Evolutionary conservation across 2,113 vertebrate species (phyloP).

Genomic region (Chionodraco myersi): DNA sequence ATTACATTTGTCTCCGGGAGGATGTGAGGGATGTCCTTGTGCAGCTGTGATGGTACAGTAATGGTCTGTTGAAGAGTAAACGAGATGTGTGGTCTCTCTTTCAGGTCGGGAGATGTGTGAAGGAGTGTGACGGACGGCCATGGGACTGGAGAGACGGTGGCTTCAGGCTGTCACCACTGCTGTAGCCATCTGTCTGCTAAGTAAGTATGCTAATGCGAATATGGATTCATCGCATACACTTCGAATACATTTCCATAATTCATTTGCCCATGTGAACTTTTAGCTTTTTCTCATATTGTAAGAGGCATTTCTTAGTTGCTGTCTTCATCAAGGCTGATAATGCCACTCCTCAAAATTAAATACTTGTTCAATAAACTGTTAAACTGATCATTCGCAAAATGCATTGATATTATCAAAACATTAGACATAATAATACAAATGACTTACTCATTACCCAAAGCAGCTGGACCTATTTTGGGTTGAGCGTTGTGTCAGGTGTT

Average conservation of each 20-base stretch:
- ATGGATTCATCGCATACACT: slow-evolving; percentile 39
- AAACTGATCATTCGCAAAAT: not conserved
- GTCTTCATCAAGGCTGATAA: not conserved
- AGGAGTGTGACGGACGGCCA: slow-evolving; percentile 82
- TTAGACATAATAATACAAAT: not conserved
- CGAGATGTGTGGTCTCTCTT: slow-evolving; percentile 54
- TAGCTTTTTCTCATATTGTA: not conserved
- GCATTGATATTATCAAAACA: not conserved
- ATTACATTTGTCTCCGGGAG: slow-evolving; percentile 58
- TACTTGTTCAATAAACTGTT: not conserved
- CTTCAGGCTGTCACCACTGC: slow-evolving; percentile 77
- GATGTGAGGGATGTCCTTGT: slow-evolving; percentile 45
- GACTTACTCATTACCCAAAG: not conserved
- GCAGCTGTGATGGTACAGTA: slow-evolving; percentile 7
- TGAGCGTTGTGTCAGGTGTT: not conserved
- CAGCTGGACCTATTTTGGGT: not conserved
- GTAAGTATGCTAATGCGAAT: slow-evolving; percentile 75
- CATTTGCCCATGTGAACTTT: not conserved
- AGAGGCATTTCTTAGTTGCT: not conserved
- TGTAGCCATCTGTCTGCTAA: slow-evolving; percentile 77
- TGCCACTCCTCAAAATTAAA: not conserved
- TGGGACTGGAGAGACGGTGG: slow-evolving; percentile 83
- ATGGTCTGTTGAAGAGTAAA: slow-evolving; percentile 31
- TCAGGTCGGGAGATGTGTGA: slow-evolving; percentile 79
- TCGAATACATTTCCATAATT: slow-evolving; percentile 13